Conservation (phyloP, 2,797 vertebrate genomes). For the Brotula barbata region DNA sequence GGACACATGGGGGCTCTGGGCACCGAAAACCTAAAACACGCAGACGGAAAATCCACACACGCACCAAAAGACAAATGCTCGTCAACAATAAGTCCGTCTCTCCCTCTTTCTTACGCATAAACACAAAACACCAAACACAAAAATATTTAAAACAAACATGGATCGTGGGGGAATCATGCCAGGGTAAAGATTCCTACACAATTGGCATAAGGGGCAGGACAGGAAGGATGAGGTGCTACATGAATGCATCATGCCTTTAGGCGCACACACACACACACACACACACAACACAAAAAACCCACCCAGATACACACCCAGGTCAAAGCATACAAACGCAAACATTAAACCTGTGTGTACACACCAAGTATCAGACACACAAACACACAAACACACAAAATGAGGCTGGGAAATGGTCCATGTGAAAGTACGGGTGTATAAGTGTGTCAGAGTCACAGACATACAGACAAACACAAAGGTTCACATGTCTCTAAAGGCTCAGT, state of each 20-base stretch:
- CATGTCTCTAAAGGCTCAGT: too few relatives aligned
- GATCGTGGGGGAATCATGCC: slow-evolving; percentile 40
- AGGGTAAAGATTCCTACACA: slow-evolving; percentile 43
- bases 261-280: slow-evolving; percentile 38
- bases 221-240: slow-evolving; percentile 54
- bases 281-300: slow-evolving; percentile 18
- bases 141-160: slow-evolving; percentile 17
- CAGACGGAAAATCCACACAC: not conserved
- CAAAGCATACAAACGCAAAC: slow-evolving; percentile 5
- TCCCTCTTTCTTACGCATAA: slow-evolving; percentile 17
- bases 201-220: slow-evolving; percentile 41
- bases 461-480: too few relatives aligned
- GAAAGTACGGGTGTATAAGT: too few relatives aligned
- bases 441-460: too few relatives aligned
- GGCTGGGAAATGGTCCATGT: too few relatives aligned
- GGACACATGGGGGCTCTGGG: slow-evolving; percentile 47
- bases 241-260: slow-evolving; percentile 64
- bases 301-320: slow-evolving; percentile 17
- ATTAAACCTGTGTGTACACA: slow-evolving; percentile 2
- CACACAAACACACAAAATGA: slow-evolving; percentile 8
- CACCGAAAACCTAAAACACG: slow-evolving; percentile 33
- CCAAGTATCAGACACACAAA: not conserved
- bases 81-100: slow-evolving; percentile 20
- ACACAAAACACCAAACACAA: slow-evolving; percentile 15
- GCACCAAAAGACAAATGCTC: slow-evolving; percentile 38